Base-by-base conservation (phyloP, 2,797 vertebrate species). In the Siniperca obscura region DNA sequence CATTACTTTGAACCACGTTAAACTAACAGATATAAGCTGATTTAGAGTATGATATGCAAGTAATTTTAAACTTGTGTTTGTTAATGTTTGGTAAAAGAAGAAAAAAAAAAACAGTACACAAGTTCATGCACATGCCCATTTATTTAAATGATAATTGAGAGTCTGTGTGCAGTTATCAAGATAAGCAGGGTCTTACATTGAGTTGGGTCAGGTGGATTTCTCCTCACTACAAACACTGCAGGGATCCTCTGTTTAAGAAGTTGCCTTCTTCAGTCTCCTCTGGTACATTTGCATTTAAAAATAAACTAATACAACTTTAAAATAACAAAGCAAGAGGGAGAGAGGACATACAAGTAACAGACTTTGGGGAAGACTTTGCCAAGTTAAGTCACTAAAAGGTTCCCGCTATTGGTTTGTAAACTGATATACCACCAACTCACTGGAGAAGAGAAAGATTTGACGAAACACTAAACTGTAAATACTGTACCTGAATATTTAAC, bases 81-180 rank as follows among this genome's bases (percentile, higher is more conserved):
- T 42, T 42, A 12, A 42, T 10, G 25, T 30, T 22, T 22, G 25
- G 30, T 50, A 13, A 5, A 57, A 44, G n/a, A 68, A 61, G 16
- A 55, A 59, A 19, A 55, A 19, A 55, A 57, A 81, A 55, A 70
- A 56, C 55, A 82, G 34, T 1, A 83, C 72, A 86, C 59, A 2
- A 25, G 76, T 90, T 87, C 94, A 94, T 94, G 93, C 93, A 94
- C 93, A 93, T 95, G 93, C 92, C 87, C 87, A 88, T 95, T 94
- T 95, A 95, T 94, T 95, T 61, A 82, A 89, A 82, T 84, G 70
- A 93, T 84, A 88, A 74, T 78, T 78, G 77, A 77, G 67, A 83
- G 80, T 91, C 34, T 87, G 82, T 86, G 81, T 80, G 87, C 80
- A 90, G 86, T 75, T 72, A 73, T 91, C 75, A 78, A 86, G 70